Evolutionary conservation across 2,113 vertebrate genomes (phyloP).

Genomic region (Pseudorhombus dupliciocellatus): DNA sequence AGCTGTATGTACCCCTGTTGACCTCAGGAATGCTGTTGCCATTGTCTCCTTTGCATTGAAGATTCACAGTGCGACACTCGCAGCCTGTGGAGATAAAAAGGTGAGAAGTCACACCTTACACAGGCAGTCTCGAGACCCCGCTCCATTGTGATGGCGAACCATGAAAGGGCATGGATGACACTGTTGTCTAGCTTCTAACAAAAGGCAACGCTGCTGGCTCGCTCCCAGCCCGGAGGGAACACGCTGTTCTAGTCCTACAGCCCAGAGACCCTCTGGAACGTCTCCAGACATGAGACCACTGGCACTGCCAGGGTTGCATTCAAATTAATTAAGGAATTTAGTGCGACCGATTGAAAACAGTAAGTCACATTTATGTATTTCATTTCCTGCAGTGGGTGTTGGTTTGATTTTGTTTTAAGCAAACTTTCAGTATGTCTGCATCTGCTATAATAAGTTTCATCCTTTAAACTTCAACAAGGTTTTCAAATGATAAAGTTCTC

Average conservation of each 20-base stretch:
- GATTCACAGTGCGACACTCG: slow-evolving; percentile 20
- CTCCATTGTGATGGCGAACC: slow-evolving; percentile 24
- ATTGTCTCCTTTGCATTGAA: slow-evolving; percentile 19
- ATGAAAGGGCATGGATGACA: slow-evolving; percentile 48
- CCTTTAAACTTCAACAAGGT: too few species aligned
- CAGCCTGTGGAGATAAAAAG: slow-evolving; percentile 38
- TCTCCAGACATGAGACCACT: slow-evolving; percentile 46
- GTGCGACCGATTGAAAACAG: not conserved
- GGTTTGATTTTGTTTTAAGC: not conserved
- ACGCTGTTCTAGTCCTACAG: slow-evolving; percentile 47
- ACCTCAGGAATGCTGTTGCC: slow-evolving; percentile 12
- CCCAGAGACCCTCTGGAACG: slow-evolving; percentile 43
- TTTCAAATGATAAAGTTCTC: too few species aligned
- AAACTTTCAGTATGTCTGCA: too few species aligned
- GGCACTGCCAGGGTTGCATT: slow-evolving; percentile 34
- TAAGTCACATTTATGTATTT: slow-evolving; percentile 22
- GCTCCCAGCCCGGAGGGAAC: slow-evolving; percentile 46
- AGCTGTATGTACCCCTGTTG: not conserved
- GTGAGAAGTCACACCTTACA: slow-evolving; percentile 48
- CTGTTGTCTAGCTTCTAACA: slow-evolving; percentile 39
- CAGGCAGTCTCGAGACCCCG: not conserved
- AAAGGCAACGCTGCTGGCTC: slow-evolving; percentile 41
- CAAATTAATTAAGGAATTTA: slow-evolving; percentile 30
- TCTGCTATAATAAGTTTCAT: too few species aligned
- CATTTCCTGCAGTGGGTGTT: not conserved